phyloP scores from a whole-genome alignment of 2,113 vertebrate species.

The Dipodomys ordii region DNA sequence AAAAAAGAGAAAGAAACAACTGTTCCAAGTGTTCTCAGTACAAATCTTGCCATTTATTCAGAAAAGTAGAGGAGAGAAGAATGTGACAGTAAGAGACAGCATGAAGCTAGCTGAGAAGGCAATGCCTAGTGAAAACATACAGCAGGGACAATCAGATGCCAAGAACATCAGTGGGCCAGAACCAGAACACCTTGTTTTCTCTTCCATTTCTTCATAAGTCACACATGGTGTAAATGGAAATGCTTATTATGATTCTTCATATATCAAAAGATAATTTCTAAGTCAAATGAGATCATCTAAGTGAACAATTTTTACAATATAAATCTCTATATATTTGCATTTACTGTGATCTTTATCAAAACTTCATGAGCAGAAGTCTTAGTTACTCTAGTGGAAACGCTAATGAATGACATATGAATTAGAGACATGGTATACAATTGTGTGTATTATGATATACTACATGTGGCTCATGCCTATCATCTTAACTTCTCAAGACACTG shows the following conservation, averaged over 20 bases:
- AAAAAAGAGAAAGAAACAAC: background rate
- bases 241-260: background rate
- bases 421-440: background rate
- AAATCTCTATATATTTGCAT: background rate
- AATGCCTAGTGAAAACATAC: background rate
- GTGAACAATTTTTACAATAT: constrained; percentile 4
- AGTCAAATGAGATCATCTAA: background rate
- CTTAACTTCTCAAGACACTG: too few species aligned
- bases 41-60: background rate
- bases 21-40: background rate
- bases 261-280: background rate
- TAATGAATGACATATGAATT: background rate
- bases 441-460: too few species aligned
- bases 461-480: too few species aligned
- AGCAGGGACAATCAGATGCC: too few species aligned
- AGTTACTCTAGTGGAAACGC: background rate
- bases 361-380: background rate
- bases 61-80: background rate
- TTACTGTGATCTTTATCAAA: background rate
- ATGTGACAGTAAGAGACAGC: background rate
- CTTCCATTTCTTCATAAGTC: background rate
- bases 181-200: background rate
- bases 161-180: background rate
- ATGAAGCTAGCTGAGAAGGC: background rate
- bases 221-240: background rate